Evolutionary conservation across 2,888 invertebrate genomes (phyloP), one percentile per base, ranked within the genome.

Genomic region (Eristalis arbustorum): DNA sequence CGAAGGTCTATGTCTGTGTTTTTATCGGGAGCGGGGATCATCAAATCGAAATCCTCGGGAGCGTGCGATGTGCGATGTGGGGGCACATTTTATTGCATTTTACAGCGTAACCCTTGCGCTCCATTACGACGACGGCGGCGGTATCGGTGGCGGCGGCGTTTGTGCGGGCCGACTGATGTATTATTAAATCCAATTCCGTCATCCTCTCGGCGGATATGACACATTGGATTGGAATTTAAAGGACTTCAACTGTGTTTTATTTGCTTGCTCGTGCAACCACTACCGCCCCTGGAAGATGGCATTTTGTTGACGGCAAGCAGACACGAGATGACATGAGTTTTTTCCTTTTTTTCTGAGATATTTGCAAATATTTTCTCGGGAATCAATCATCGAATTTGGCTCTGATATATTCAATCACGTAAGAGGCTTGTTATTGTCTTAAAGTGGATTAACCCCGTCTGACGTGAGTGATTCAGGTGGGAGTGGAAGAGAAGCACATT

Each of bases 101-200:
- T 8, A 67, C 18, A 25, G 18, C 23, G 14, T 1, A 68, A 62
- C 75, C 67, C 61, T 23, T 62, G 14, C 67, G 34, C 34, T 68
- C n/a, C 49, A 49, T 49, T 37, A 13, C 1, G 25, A 3, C 25
- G 25, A n/a, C 25, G 25, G 3, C 25, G 25, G 25, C 31, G 10
- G 31, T 1, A 10, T 8, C 31, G 31, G 31, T 6, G 5, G 31
- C 10, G 31, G 31, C 31, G 31, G 31, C 31, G 5, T 6, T 31
- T 31, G 5, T 31, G 31, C 31, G 31, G 31, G 49, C 5, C 49
- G 18, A 49, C 62, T 76, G 40, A 68, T 76, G 62, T 37, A 59
- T 56, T 49, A 34, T 68, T 76, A 68, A 67, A 71, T 71, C 71
- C 71, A 75, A 75, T 75, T 31, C 18, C 49, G 49, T 49, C 18